These are phyloP conservation scores for Dicentrarchus labrax DNA, from an alignment of 2,113 vertebrate genomes.

Conservation along the genomic window DNA sequence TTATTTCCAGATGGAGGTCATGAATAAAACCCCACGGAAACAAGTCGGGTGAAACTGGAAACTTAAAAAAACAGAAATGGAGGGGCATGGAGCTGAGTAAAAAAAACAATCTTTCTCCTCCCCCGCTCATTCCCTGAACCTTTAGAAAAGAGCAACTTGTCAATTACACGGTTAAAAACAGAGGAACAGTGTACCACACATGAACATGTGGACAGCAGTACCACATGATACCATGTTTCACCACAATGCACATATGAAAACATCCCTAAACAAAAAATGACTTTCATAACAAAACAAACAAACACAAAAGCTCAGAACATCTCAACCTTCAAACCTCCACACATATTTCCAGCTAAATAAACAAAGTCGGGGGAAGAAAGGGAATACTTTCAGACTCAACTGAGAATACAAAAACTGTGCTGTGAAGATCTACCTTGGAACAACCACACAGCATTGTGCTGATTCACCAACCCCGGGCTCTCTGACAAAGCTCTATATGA, in stretches of 20 bases:
- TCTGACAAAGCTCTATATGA: slow-evolving; percentile 2
- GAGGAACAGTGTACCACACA: slow-evolving; percentile 68
- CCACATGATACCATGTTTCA: slow-evolving; percentile 40
- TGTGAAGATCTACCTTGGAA: slow-evolving; percentile 37
- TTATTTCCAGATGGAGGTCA: slow-evolving; percentile 88
- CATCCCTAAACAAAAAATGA: slow-evolving; percentile 47
- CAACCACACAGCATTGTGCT: slow-evolving; percentile 12
- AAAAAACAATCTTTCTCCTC: slow-evolving; percentile 73
- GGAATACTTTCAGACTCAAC: slow-evolving; percentile 57
- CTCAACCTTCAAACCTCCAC: slow-evolving; percentile 32
- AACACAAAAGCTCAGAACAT: slow-evolving; percentile 5
- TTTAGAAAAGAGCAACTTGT: slow-evolving; percentile 71
- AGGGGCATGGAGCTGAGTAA: slow-evolving; percentile 62
- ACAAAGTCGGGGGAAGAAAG: slow-evolving; percentile 54
- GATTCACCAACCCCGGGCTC: slow-evolving; percentile 37
- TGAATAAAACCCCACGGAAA: slow-evolving; percentile 86
- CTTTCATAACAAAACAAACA: slow-evolving; percentile 47
- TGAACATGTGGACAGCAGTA: slow-evolving; percentile 39
- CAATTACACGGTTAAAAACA: slow-evolving; percentile 76
- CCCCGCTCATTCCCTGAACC: slow-evolving; percentile 51
- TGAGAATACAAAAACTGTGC: slow-evolving; percentile 45
- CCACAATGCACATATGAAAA: slow-evolving; percentile 42
- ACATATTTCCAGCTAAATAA: slow-evolving; percentile 64
- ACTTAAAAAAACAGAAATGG: slow-evolving; percentile 84
- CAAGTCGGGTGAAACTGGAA: slow-evolving; percentile 85